phyloP scores from a whole-genome alignment of 2,113 vertebrate species.

The Patagioenas fasciata region DNA sequence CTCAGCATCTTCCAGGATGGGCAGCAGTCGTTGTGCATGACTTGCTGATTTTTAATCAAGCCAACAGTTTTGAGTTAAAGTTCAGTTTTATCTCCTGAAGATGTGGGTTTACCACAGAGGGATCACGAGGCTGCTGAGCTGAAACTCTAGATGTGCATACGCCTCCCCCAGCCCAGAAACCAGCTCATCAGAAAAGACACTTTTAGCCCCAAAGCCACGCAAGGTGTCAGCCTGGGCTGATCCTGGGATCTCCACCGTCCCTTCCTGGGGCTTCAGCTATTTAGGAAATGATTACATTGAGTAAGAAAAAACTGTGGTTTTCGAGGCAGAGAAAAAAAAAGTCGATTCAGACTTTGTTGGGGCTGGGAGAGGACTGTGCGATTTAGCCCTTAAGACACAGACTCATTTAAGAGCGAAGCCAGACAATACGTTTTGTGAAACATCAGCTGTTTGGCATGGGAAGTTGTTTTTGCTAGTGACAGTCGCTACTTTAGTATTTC shows the following conservation, averaged over 20 bases:
- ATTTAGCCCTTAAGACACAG: background rate
- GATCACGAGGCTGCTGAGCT: background rate
- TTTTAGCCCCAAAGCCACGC: background rate
- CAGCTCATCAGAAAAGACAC: background rate
- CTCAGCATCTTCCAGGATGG: background rate
- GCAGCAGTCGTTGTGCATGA: rapidly evolving
- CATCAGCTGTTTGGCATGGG: background rate
- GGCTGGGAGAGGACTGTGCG: background rate
- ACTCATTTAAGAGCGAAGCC: background rate
- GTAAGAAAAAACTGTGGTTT: background rate
- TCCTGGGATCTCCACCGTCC: background rate
- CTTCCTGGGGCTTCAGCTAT: background rate
- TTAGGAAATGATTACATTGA: background rate
- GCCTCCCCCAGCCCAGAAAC: background rate
- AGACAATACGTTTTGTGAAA: background rate
- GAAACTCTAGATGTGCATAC: rapidly evolving
- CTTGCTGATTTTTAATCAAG: background rate
- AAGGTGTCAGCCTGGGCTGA: background rate
- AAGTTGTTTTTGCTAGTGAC: background rate
- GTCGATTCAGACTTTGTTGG: background rate
- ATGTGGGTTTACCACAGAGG: background rate
- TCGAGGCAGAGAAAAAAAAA: background rate
- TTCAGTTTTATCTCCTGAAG: background rate
- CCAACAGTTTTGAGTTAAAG: no score
- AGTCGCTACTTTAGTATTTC: background rate